Conservation (phyloP, 2,113 vertebrate genomes). For the Rhinopomastus cyanomelas region DNA sequence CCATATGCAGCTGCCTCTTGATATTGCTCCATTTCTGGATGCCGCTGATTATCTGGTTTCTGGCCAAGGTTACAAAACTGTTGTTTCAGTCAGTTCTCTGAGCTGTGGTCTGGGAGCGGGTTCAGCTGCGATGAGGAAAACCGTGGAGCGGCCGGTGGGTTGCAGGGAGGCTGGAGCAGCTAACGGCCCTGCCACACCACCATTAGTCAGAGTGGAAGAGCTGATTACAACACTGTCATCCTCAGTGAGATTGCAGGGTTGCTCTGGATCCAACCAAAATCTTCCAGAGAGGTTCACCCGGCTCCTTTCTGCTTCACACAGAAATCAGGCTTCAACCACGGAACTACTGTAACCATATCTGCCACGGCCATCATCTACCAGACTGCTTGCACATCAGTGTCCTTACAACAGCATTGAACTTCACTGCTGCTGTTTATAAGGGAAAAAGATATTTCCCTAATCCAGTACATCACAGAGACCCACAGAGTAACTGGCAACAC, state of each 20-base stretch:
- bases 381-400: background rate
- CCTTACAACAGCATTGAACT: background rate
- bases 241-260: rapidly evolving
- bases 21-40: constrained; percentile 28
- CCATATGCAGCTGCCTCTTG: constrained; percentile 4
- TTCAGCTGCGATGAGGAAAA: constrained; percentile 28
- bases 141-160: background rate
- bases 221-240: rapidly evolving
- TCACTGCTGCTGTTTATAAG: background rate
- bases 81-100: background rate
- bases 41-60: background rate
- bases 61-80: constrained; percentile 59
- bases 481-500: rapidly evolving
- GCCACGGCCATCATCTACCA: background rate
- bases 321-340: background rate
- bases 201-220: background rate
- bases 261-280: background rate
- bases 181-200: background rate
- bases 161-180: background rate
- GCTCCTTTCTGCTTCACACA: background rate
- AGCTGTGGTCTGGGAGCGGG: background rate
- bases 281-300: rapidly evolving
- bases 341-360: background rate
- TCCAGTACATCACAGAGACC: background rate
- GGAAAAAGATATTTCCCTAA: background rate